Base-by-base conservation (phyloP, 1,140 invertebrate genomes). In the Geopemphigus sp. region DNA sequence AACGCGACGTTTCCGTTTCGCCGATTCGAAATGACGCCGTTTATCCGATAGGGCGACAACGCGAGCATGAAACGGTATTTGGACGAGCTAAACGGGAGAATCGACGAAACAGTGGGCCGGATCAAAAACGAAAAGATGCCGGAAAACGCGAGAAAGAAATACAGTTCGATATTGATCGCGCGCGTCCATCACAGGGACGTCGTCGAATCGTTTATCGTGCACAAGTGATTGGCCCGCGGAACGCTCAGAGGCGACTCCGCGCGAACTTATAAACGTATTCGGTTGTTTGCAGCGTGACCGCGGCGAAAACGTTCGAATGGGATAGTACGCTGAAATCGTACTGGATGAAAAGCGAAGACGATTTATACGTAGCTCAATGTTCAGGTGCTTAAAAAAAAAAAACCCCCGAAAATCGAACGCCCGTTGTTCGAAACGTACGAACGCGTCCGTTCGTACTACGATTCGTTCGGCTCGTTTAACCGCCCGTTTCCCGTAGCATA, bases 291-390 rank as follows among this genome's bases (percentile, higher is more conserved):
- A 78, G 74, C 85, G 91, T 96, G 47, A 90, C 92, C 39, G 90
- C 94, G 84, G 89, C 89, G 0, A 86, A 90, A 80, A 94, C 96
- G 85, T 97, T 97, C 83, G 91, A 94, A 82, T 97, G 95, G 95
- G 94, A 96, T 85, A 95, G 93, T 84, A 94, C 96, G 85, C 87
- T 97, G 78, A 87, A 94, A 82, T 96, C 96, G 86, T 97, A 96
- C 84, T 97, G 95, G 95, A 86, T 92, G 4, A 93, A 92, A 84
- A 88, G 91, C 82, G 87, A 91, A 45, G 94, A 96, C 84, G 93
- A 95, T 82, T 85, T 96, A 8, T 89, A 90, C 84, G 90, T 96
- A 12, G 87, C 90, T 64, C 95, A 97, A 84, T 97, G 94, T 84
- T 94, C 92, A 50, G 68, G 74, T 78, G 14, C 12, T 50, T 50